Evolutionary conservation across 2,797 vertebrate species (phyloP).

Genomic region (Tadarida brasiliensis): DNA sequence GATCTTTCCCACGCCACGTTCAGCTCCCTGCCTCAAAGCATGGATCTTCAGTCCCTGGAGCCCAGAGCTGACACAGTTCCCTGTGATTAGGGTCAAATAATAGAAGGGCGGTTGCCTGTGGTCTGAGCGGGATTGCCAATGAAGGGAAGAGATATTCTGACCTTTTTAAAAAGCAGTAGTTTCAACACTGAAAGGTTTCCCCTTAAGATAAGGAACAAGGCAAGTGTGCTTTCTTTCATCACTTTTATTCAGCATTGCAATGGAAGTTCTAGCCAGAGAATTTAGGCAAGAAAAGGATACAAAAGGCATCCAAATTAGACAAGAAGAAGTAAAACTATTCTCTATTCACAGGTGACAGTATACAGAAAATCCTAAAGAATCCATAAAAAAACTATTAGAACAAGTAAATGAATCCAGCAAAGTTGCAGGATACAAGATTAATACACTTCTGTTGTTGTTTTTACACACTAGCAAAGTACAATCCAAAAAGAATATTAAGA

Average conservation of each 20-base stretch:
- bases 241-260: not conserved
- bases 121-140: not conserved
- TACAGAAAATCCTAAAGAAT: conserved; percentile 31
- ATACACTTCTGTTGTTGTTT: not conserved
- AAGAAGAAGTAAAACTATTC: conserved; percentile 23
- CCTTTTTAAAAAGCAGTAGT: not conserved
- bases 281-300: conserved; percentile 10
- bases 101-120: not conserved
- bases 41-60: not conserved
- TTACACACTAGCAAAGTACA: not conserved
- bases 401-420: not conserved
- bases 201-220: not conserved
- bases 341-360: not conserved
- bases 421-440: not conserved
- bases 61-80: not conserved
- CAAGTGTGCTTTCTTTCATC: not conserved
- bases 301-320: not conserved
- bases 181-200: conserved; percentile 6
- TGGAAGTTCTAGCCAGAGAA: not conserved
- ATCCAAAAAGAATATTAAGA: conserved; percentile 23
- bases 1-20: not conserved
- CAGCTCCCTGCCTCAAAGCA: not conserved
- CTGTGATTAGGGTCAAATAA: not conserved
- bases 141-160: not conserved
- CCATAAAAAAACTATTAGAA: not conserved